Evolutionary conservation across 2,113 vertebrate genomes (phyloP), one percentile per base, ranked within the genome.

Genomic region (Ceyx melanurus): DNA sequence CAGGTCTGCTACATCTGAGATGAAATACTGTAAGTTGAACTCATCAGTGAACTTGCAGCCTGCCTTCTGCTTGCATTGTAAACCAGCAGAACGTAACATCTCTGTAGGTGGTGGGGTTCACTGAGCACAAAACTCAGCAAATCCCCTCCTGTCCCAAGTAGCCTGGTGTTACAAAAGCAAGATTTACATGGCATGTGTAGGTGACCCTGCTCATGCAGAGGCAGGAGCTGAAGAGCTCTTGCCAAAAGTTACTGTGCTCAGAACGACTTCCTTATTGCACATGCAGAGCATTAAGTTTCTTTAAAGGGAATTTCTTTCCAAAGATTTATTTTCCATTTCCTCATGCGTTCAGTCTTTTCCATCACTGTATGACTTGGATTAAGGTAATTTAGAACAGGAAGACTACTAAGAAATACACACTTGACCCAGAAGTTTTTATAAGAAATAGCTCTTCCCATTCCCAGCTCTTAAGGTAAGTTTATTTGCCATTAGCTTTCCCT

Each of bases 101-200:
- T 40, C 33, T 53, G 31, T 5, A 31, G 58, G 45, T 35, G 25
- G 18, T 5, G 23, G 17, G 31, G 5, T 6, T 82, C 17, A 40
- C 5, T 15, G 23, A 22, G 25, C 58, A 17, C n/a, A 45, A 71
- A 31, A 29, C 50, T 40, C n/a, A 23, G 43, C 53, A 40, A 20
- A 33, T 25, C 5, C 25, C 19, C 28, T 17, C 29, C 20, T 4
- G 1, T 56, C n/a, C 5, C 53, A 4, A 15, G 18, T 15, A 26
- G 14, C 37, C 31, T 8, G 28, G 33, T 8, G n/a, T 13, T 19
- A 14, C 0, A n/a, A 37, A 35, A 11, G 23, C 66, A 31, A 33
- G 23, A 7, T 21, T 42, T 29, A 22, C 37, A 13, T 3, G 29
- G 35, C 0, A 0, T 0, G 0, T 10, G 25, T 10, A 5, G 3